phyloP scores from a whole-genome alignment of 2,888 invertebrate species.

The Epirrhoe tristata region DNA sequence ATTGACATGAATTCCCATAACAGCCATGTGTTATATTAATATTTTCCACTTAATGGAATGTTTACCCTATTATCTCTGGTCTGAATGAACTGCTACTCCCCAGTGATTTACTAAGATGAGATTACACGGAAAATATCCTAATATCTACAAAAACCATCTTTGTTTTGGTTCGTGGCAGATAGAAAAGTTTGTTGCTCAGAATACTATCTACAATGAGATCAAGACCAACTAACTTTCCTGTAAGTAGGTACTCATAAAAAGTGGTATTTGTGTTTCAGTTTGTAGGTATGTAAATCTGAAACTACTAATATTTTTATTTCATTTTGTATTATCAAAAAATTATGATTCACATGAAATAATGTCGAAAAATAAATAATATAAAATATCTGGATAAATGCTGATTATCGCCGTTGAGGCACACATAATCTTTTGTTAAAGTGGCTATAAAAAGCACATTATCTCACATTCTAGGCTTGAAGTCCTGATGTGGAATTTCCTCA shows the following conservation, averaged over 20 bases:
- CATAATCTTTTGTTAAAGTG: slow-evolving; percentile 53
- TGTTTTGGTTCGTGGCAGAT: slow-evolving; percentile 10
- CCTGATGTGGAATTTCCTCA: slow-evolving; percentile 62
- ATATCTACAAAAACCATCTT: slow-evolving; percentile 11
- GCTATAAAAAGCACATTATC: slow-evolving; percentile 63
- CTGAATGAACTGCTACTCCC: slow-evolving; percentile 20
- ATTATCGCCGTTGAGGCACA: slow-evolving; percentile 19
- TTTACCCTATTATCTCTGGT: slow-evolving; percentile 22
- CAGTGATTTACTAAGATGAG: slow-evolving; percentile 21
- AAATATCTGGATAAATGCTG: background rate
- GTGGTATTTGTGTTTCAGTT: too few relatives aligned
- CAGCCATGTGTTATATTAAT: slow-evolving; percentile 18
- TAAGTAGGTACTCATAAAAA: too few relatives aligned
- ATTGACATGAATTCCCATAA: slow-evolving; percentile 24
- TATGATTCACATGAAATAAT: background rate
- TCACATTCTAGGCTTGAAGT: slow-evolving; percentile 42
- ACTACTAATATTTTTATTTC: too few relatives aligned
- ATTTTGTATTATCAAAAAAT: too few relatives aligned
- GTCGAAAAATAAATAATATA: background rate
- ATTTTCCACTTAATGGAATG: slow-evolving; percentile 26
- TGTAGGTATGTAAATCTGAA: too few relatives aligned
- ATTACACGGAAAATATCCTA: slow-evolving; percentile 16
- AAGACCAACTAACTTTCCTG: background rate
- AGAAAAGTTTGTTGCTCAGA: background rate
- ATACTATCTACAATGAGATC: slow-evolving; percentile 3